Base-by-base conservation (phyloP, 2,797 vertebrate genomes). In the Cirrhinus mrigala region DNA sequence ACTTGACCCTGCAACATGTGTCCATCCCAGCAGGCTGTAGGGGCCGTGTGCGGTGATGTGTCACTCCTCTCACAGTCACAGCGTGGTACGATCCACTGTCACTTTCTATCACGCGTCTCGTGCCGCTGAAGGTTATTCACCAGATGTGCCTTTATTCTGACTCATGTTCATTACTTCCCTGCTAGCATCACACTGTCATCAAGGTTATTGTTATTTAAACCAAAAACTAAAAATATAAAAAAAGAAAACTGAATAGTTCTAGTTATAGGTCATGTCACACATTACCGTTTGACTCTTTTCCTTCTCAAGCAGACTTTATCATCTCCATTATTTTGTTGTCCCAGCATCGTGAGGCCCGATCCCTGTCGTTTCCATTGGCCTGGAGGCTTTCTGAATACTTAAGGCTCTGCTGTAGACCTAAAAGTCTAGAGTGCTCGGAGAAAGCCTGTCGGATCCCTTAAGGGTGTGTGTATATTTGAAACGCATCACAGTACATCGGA, bases 41-140 rank as follows among this genome's bases (percentile, higher is more conserved):
- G 60, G 84, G 60, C 64, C 20, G 48, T 44, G 76, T 68, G 6
- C 40, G 58, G 56, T 82, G 88, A 70, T 84, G 62, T 85, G 85
- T 89, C 85, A 81, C 81, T 87, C 80, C 68, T 79, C 83, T 84
- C 64, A 64, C 15, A 50, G 75, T 85, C 89, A 40, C 85, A 80
- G 84, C 69, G 22, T 88, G 85, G 18, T 74, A 15, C 27, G 20
- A 77, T 50, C 66, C 75, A 76, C 88, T 76, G 79, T 87, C 88
- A 79, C 81, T 83, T 86, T 86, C 75, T 87, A 84, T 89, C 83
- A 88, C 58, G 40, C 54, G 8, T 85, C 83, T 85, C 82, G 64
- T 85, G 84, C 83, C 18, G 78, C 86, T 90, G 86, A 90, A 91
- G 88, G 88, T 90, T 90, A 91, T 89, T 87, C 88, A 89, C 88